A percentile compares a stretch with the other conserved stretches of the same genome.
phyloP scores from a whole-genome alignment of 2,113 vertebrate species.

The Sminthopsis crassicaudata region DNA sequence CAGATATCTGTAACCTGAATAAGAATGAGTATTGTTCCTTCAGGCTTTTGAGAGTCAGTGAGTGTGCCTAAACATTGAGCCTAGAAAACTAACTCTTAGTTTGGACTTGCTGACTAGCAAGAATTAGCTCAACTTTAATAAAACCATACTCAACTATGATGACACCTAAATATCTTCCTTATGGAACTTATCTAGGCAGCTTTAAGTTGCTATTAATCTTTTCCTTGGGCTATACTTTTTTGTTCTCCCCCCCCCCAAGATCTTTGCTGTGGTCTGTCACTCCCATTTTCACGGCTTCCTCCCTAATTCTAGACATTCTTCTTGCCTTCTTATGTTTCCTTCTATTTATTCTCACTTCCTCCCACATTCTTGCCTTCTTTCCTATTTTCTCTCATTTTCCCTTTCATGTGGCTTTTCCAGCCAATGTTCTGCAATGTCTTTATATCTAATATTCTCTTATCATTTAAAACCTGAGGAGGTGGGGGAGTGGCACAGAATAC shows the following conservation, averaged over 20 bases:
- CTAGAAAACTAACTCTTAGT: too few relatives aligned
- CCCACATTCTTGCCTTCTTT: background rate
- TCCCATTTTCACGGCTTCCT: background rate
- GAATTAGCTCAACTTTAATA: background rate
- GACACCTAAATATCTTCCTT: background rate
- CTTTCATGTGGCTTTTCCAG: background rate
- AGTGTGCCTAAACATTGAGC: background rate
- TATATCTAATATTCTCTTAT: background rate
- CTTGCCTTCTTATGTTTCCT: background rate
- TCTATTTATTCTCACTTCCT: background rate
- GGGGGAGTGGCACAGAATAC: background rate
- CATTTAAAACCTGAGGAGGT: background rate
- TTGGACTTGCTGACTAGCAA: background rate
- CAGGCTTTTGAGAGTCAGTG: background rate
- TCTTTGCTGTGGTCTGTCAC: background rate
- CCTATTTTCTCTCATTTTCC: background rate
- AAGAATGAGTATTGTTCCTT: background rate
- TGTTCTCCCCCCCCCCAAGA: background rate
- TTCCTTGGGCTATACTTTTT: background rate
- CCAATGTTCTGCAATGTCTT: background rate
- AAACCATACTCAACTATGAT: background rate
- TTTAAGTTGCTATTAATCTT: background rate
- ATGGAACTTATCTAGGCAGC: background rate
- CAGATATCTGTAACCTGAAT: background rate
- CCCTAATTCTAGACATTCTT: background rate